phyloP scores from a whole-genome alignment of 2,888 invertebrate species.

The Machimus rusticus region DNA sequence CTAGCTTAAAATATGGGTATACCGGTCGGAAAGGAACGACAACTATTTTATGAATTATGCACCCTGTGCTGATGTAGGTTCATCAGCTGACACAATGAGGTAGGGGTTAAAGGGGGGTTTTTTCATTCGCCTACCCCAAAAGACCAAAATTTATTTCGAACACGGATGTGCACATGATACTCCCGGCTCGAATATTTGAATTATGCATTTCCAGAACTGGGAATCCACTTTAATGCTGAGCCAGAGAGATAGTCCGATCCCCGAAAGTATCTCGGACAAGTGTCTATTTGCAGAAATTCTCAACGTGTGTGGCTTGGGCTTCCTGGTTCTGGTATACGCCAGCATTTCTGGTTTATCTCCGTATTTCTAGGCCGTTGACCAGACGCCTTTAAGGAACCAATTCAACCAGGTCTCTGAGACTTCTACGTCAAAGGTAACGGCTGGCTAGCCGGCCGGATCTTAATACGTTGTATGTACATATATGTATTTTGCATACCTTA shows the following conservation, averaged over 20 bases:
- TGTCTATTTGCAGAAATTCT: neutral
- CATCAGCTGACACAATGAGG: neutral
- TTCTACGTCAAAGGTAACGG: neutral
- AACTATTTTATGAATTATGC: neutral
- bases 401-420: neutral
- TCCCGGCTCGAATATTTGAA: neutral
- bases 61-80: neutral
- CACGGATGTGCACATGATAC: neutral
- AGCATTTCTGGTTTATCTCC: neutral
- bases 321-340: neutral
- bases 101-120: neutral
- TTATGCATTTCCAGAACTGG: neutral
- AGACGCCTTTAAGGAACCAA: neutral
- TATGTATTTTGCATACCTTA: neutral
- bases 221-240: neutral
- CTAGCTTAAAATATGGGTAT: neutral
- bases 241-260: neutral
- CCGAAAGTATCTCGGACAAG: neutral
- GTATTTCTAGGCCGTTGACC: neutral
- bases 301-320: neutral
- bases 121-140: neutral
- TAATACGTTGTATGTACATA: neutral
- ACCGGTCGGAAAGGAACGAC: neutral
- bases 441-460: neutral
- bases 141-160: neutral